Base-by-base conservation (phyloP, 2,113 vertebrate genomes). In the Petaurus breviceps region DNA sequence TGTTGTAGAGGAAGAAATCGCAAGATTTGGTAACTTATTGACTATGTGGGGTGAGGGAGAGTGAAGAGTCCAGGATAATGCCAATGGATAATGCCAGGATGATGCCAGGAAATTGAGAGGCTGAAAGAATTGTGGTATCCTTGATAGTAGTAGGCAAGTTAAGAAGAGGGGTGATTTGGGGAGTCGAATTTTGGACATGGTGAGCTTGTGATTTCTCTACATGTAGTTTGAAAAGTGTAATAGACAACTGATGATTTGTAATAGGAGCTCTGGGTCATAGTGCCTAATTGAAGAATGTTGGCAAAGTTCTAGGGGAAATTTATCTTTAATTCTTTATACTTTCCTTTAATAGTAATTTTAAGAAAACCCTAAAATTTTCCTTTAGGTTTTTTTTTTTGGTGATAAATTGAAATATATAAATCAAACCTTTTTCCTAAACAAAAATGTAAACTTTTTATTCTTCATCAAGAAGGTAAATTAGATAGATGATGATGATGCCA, bases 381-480 rank as follows among this genome's bases (percentile, higher is more conserved):
- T 84, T 43, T 6, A 43, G 92, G 2, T 91, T 91, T 96, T 89
- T 0, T n/a, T n/a, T 61, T 55, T 95, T 26, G 57, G 43, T 94
- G 49, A 61, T 24, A 91, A 8, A 84, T 43, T 84, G 8, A 23
- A 84, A 84, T 84, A 37, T 84, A 16, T 0, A 23, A 84, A 95
- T 51, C 91, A 90, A 96, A 97, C 77, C 93, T 52, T 52, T 91
- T 92, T 91, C 84, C 92, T 52, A 26, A 3, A 51, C 25, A 54
- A 97, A 97, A 96, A 90, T 31, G 22, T 0, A 89, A 2, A 95
- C 91, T 92, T 93, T 49, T 91, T 93, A n/a, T 84, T 94, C 51
- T 43, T 94, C 92, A 92, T 94, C 93, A 95, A 37, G 91, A 96
- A 68, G 26, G n/a, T 89, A 98, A 97, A 97, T 77, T 14, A 57